Base-by-base conservation (phyloP, 1,140 invertebrate species). In the Polyergus mexicanus region DNA sequence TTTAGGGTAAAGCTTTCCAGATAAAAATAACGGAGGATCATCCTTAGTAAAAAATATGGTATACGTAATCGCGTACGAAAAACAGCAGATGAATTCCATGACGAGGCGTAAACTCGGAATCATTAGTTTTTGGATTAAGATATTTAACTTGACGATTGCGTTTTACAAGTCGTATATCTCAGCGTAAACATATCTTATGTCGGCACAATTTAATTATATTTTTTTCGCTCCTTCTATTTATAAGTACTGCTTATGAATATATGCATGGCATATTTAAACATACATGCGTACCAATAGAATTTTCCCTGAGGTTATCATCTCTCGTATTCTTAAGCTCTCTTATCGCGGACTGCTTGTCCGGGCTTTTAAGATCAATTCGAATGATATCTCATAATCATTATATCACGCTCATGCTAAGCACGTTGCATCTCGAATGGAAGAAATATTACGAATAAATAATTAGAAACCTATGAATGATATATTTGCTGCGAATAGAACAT, bases 401-500 rank as follows among this genome's bases (percentile, higher is more conserved):
- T 56, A 32, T 54, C 7, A 44, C 38, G 22, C 13, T 35, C 19
- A 11, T 10, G 41, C 41, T 28, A 47, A 7, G 51, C 11, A 7
- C 13, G n/a, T 0, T 47, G n/a, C 38, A 54, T 38, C 22, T 60
- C n/a, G 16, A 10, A 62, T 76, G 22, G 35, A 62, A 16, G 13
- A 6, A 63, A 77, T 32, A 77, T 32, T 13, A 3, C 28, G 19
- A 32, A 32, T 32, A 32, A 32, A 32, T 32, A 32, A 32, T 32
- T 76, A 28, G n/a, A 66, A 66, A 78, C 51, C 28, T 78, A 66
- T 51, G 38, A 77, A 41, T 77, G 60, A 77, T 66, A 51, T 6
- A 38, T 28, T 66, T 6, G 58, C 41, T 77, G 38, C 58, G 35
- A 75, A 41, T 44, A n/a, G 11, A 38, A 75, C 2, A 38, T 75